These are phyloP conservation scores for Zootermopsis nevadensis DNA, from an alignment of 2,888 invertebrate genomes.

Conservation along the genomic window DNA sequence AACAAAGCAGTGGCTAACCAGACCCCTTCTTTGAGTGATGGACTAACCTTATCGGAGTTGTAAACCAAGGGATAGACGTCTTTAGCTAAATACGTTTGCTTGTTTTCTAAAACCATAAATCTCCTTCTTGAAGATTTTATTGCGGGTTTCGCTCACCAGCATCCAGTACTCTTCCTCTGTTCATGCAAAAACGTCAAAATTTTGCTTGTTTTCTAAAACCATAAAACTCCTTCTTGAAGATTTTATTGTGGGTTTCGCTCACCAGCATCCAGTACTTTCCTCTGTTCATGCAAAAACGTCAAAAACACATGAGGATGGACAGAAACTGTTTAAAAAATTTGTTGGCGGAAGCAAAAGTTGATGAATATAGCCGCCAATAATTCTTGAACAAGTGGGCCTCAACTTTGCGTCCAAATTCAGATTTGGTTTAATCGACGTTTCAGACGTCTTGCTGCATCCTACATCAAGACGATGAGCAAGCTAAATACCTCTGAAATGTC, in stretches of 20 bases:
- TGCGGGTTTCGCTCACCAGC: not conserved
- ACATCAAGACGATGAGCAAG: too few relatives aligned
- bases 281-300: not conserved
- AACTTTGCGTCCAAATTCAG: too few relatives aligned
- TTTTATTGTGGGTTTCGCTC: not conserved
- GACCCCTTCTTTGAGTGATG: not conserved
- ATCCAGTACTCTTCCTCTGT: not conserved
- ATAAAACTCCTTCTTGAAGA: not conserved
- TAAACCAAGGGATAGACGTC: slow-evolving; percentile 1
- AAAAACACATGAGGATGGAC: not conserved
- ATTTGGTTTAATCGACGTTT: too few relatives aligned
- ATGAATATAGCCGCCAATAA: not conserved
- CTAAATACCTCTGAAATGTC: too few relatives aligned
- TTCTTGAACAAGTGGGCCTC: not conserved
- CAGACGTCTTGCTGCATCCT: too few relatives aligned
- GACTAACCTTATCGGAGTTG: not conserved
- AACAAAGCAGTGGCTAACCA: not conserved
- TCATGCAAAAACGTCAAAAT: not conserved
- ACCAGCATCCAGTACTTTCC: not conserved
- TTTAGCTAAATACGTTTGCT: slow-evolving; percentile 10
- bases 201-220: slow-evolving; percentile 11
- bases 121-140: not conserved
- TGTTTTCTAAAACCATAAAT: not conserved
- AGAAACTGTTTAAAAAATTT: not conserved
- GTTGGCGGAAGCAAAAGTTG: not conserved